Base-by-base conservation (phyloP, 1,140 invertebrate species). In the Drosophila pectinifera region DNA sequence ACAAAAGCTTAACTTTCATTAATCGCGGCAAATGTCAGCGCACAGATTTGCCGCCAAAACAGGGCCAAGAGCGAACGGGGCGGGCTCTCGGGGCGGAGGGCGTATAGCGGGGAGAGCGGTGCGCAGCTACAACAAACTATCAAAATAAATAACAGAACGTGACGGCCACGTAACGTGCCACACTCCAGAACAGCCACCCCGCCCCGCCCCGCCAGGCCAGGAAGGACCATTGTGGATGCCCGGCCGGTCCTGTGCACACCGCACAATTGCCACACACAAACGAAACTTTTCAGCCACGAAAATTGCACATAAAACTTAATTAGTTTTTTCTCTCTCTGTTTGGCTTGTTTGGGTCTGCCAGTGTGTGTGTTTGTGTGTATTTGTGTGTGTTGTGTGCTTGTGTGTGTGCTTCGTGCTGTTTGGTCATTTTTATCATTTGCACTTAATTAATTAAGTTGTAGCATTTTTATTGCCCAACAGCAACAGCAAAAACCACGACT, bases 271-370 rank as follows among this genome's bases (percentile, higher is more conserved):
- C 72, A 69, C 63, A 77, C 67, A 77, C 67, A 78, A 78, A 78
- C 74, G 73, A 86, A 86, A 86, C 72, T 89, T 88, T 88, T 83
- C 84, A 89, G 84, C 83, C 80, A 88, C 84, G 80, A 84, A 89
- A 88, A 88, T 88, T 88, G 84, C 84, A 89, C 84, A 88, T 88
- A 89, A 88, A 88, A 88, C 84, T 88, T 89, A 89, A 88, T 88
- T 88, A 89, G 80, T 84, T 88, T 88, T 89, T 88, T 80, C 64
- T 57, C 61, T 73, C 69, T 73, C 68, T 57, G 68, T 41, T 72
- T 48, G 48, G 34, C 38, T 22, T 65, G 58, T 56, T 57, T 61
- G 36, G 51, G 26, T 42, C 48, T 41, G 20, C 61, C 36, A 26
- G 24, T 57, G 36, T 55, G 26, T 45, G 18, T 46, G 45, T 46